Percentiles rank a stretch among this genome's conserved stretches.
Conservation (phyloP, 2,888 invertebrate genomes). For the Lapara coniferarum region DNA sequence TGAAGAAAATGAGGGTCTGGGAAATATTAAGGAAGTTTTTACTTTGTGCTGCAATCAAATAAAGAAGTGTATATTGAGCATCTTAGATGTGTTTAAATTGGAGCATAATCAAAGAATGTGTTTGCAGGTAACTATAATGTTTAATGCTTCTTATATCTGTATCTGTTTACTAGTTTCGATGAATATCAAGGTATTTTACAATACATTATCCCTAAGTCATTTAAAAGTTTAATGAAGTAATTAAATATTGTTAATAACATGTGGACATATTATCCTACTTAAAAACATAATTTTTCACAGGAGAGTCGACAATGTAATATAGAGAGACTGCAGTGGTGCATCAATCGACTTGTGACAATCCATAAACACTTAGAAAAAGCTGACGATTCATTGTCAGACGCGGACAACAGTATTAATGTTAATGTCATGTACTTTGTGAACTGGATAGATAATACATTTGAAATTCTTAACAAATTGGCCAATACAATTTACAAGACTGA, state of each 20-base stretch:
- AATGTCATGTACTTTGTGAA: conserved; percentile 76
- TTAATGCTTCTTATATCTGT: no score
- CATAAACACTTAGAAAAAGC: conserved; percentile 50
- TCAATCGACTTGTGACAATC: conserved; percentile 57
- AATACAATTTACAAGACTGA: conserved; percentile 61
- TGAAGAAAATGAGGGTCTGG: conserved; percentile 40
- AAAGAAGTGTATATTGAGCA: conserved; percentile 63
- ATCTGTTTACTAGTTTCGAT: no score
- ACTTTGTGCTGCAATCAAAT: conserved; percentile 71
- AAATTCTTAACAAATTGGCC: conserved; percentile 64
- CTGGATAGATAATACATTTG: conserved; percentile 79
- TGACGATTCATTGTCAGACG: conserved; percentile 28
- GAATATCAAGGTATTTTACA: no score
- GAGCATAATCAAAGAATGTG: conserved; percentile 53
- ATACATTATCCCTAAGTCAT: no score
- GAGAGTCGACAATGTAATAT: conserved; percentile 67
- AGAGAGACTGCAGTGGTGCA: conserved; percentile 72
- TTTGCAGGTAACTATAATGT: conserved; percentile 52
- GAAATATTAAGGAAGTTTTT: conserved; percentile 60
- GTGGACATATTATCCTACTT: not conserved
- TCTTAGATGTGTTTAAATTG: conserved; percentile 69
- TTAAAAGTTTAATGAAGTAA: no score
- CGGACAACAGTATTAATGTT: conserved; percentile 53
- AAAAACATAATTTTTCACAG: conserved; percentile 43
- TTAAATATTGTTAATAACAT: no score